Evolutionary conservation across 1,140 invertebrate genomes (phyloP), one percentile per base, ranked within the genome.

Genomic region (Papilio xuthus): DNA sequence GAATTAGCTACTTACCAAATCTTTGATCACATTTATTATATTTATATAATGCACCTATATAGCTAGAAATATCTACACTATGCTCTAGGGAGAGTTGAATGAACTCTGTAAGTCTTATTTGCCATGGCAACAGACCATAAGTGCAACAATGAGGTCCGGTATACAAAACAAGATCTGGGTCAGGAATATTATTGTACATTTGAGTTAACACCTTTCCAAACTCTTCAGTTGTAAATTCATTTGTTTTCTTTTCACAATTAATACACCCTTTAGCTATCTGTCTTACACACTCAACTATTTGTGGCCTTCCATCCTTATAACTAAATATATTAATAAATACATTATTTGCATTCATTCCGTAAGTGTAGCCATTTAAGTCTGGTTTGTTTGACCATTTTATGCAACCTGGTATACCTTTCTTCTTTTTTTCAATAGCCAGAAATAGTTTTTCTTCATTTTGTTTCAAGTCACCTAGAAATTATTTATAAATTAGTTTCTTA

Each of bases 61-160:
- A 96, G 80, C 94, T 91, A 70, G 94, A 88, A 75, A 94, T 89
- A 81, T 91, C 94, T 81, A 96, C 80, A 85, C 87, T 94, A 86
- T 95, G 90, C 82, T 95, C 94, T 79, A 93, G 86, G 80, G 94
- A 93, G 82, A 96, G 83, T 90, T 94, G 95, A 90, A 96, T 88
- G 91, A 97, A 96, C 93, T 96, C 96, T 47, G 96, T 96, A 67
- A 96, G 85, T 93, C 95, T 94, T 83, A 96, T 95, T 84, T 97
- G 96, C 96, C 96, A 97, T 53, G 96, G 96, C 23, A 96, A 90
- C 87, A 96, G 93, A 78, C 96, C 96, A 86, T 94, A 94, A 53
- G 95, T 95, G 79, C 91, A 94, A 83, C 95, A 95, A 53, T 90
- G 83, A 28, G 94, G 88, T 28, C 96, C 96, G 85, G 94, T 96